Base-by-base conservation (phyloP, 2,797 vertebrate species). In the Eulemur rubriventer region DNA sequence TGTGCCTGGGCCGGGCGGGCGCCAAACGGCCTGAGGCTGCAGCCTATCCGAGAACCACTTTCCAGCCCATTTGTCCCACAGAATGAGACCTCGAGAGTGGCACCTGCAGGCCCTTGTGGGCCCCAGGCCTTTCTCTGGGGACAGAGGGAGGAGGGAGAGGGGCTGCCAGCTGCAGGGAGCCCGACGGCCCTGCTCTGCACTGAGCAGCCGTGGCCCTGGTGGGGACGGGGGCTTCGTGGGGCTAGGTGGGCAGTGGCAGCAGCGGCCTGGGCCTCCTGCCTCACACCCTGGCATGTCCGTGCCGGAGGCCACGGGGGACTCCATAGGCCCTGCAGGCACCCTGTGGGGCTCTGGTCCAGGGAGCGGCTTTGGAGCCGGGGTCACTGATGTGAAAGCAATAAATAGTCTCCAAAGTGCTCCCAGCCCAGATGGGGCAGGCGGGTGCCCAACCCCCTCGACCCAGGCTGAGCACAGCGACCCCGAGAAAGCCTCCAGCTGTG, bases 341-440 rank as follows among this genome's bases (percentile, higher is more conserved):
- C 78, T 0, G 0, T 22, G 55, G 4, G 26, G 69, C 28, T 22
- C 28, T 6, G 48, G 24, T 18, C 33, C 18, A 0, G 24, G 59
- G 26, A n/a, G 3, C 0, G 0, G 63, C 18, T 50, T 17, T 18
- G 75, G 65, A 48, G 30, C 3, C 0, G 0, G 79, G 11, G 12
- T 12, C 1, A 38, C 43, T 0, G 0, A 26, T 0, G 0, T 12
- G 43, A 22, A 52, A 24, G 24, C 0, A 4, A 4, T 7, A 18
- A 8, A 20, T 3, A 26, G 1, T 0, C 10, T 26, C 79, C 28
- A 10, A 0, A 24, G 52, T 3, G 16, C 48, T 12, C 28, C 50
- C 35, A 22, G 76, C 16, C 16, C 11, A 35, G 87, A 22, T 28
- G 63, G 24, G 50, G 3, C 20, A 3, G 59, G 7, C 1, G 4